Base-by-base conservation (phyloP, 2,888 invertebrate genomes). In the Phorcus lineatus region DNA sequence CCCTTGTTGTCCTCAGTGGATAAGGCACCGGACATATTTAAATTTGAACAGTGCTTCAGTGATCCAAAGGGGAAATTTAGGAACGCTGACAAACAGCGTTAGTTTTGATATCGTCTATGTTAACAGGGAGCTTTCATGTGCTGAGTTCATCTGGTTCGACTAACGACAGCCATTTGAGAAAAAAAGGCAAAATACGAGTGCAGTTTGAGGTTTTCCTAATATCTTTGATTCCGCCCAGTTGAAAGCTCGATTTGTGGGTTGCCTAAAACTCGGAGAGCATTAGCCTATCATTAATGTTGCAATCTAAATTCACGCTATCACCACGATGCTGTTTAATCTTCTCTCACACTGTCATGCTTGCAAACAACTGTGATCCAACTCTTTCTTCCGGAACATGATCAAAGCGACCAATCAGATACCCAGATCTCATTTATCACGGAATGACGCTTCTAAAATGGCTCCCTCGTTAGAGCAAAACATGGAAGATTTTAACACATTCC, bases 301-400 rank as follows among this genome's bases (percentile, higher is more conserved):
- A 0, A 70, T 70, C 40, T 70, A 70, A 70, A 70, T 70, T 70
- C 62, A 24, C 62, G 17, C 62, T 24, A 62, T 28, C 28, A 62
- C 16, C 62, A 62, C 28, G 28, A 13, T 6, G 62, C 28, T 24
- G 62, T 24, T 28, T 70, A 70, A 70, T 70, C 70, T 11, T 24
- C 31, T 36, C 70, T 36, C 31, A 19, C 36, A n/a, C 11, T 19
- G 70, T 36, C 36, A 70, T 70, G 40, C 19, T 40, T n/a, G 70
- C 67, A 28, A 70, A 70, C 70, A 70, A 70, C 70, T 31, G 70
- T 70, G 70, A 70, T 70, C 70, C 70, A 31, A 70, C 36, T 70
- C 70, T 70, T 40, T 70, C 70, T 70, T 70, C 70, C 70, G 70
- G 70, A 36, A 70, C 70, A 70, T 36, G 70, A 70, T 70, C 70